Base-by-base conservation (phyloP, 2,113 vertebrate species). In the Xiphorhynchus elegans region DNA sequence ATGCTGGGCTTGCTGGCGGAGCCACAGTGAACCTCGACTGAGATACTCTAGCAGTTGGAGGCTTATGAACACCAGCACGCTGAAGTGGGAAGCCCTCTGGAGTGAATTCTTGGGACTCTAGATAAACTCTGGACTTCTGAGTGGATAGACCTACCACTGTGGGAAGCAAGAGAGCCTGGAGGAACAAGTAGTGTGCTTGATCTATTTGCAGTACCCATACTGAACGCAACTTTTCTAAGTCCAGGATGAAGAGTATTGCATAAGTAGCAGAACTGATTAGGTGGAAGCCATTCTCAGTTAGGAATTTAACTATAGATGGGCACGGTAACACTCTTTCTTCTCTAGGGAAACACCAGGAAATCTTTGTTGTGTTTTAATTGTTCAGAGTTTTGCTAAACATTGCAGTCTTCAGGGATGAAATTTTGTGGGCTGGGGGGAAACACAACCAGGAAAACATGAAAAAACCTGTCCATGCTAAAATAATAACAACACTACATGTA, bases 21-120 rank as follows among this genome's bases (percentile, higher is more conserved):
- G 23, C 35, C 35, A 3, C 23, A 4, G 44, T 6, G 4, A 70
- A 3, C 39, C 37, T 47, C 7, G 19, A 16, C 9, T n/a, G 75
- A 35, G n/a, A 4, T 5, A 2, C 1, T 18, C 29, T 0, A 5
- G 26, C 58, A 10, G 8, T 24, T 33, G 49, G 17, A 17, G 35
- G 3, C 10, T 28, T 52, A 16, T 3, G 33, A 44, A 39, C 31
- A 52, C 6, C 5, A 21, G 29, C 14, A 58, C 37, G 23, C 31
- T 67, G 59, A 46, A 55, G 20, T 13, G 15, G 5, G 46, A 87
- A 35, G 40, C 21, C 31, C 25, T 66, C 72, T 16, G 19, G 39
- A 56, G 42, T 46, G 66, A 59, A 31, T 33, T 29, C 14, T 16
- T 35, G 37, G 31, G 8, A 23, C 16, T 50, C n/a, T 11, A 9